Conservation (phyloP, 1,140 invertebrate genomes). For the Bombyx mori region DNA sequence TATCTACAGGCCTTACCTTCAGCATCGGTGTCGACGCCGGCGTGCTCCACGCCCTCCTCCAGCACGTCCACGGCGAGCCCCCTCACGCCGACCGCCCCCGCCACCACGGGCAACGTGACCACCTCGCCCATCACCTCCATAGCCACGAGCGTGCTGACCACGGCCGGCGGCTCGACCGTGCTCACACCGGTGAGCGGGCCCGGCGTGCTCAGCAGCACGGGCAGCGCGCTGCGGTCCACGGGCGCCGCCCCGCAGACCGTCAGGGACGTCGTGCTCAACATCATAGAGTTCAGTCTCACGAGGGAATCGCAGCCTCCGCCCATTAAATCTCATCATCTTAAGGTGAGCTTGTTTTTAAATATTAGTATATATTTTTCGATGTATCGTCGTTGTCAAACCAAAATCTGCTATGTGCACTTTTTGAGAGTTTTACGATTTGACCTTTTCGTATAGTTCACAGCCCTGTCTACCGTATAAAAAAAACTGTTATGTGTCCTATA, state of each 20-base stretch:
- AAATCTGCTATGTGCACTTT: too few relatives aligned
- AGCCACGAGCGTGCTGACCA: too few relatives aligned
- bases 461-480: too few relatives aligned
- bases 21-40: constrained; percentile 12
- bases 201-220: constrained; percentile 31
- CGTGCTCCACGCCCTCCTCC: constrained; percentile 5
- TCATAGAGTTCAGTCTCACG: constrained; percentile 81
- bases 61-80: constrained; percentile 7
- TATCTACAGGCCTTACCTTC: constrained; percentile 18
- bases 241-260: constrained; percentile 75
- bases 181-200: constrained; percentile 8
- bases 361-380: neutral
- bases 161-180: constrained; percentile 10
- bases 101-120: too few relatives aligned
- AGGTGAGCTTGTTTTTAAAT: constrained; percentile 8
- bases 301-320: constrained; percentile 71
- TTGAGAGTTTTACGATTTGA: too few relatives aligned
- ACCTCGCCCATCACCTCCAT: too few relatives aligned
- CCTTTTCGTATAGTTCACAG: too few relatives aligned
- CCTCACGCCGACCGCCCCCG: constrained; percentile 9
- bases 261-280: constrained; percentile 81
- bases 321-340: constrained; percentile 22
- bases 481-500: too few relatives aligned
- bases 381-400: too few relatives aligned
- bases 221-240: constrained; percentile 31